Base-by-base conservation (phyloP, 2,888 invertebrate species). In the Pantelozetes paolii region DNA sequence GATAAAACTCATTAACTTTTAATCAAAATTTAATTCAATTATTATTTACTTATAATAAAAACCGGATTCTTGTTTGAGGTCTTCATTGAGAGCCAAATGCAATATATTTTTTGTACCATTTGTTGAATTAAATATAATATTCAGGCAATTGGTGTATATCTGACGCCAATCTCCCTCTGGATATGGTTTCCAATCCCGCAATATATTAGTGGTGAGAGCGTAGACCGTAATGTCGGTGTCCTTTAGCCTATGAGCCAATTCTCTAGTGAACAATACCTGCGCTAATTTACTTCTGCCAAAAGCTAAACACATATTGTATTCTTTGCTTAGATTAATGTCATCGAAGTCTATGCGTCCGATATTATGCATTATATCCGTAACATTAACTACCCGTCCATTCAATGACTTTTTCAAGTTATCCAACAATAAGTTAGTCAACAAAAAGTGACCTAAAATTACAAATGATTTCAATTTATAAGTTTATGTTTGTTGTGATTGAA, bases 21-120 rank as follows among this genome's bases (percentile, higher is more conserved):
- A n/a, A n/a, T n/a, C n/a, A n/a, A n/a, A n/a, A n/a, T n/a, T n/a
- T n/a, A n/a, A n/a, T n/a, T n/a, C 36, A 36, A 8, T 36, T 5
- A 8, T 36, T 36, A 8, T 9, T 8, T 36, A 76, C 75, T 71
- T 73, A 57, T 77, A 82, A 72, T 79, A 79, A 74, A 79, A 79
- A 18, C 83, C 83, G 15, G 81, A 78, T 36, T 80, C 80, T 28
- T 79, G 78, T 20, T 80, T 80, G 69, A 82, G 75, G 54, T 81
- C 80, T 40, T 81, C 81, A 1, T 82, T 91, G 91, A 0, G 91
- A 90, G 6, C 84, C 84, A 77, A 82, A 82, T 18, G 79, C 79
- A 0, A 82, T 75, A 23, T n/a, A n/a, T n/a, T n/a, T n/a, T 23
- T 8, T 3, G 54, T 15, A 2, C 6, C 15, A 9, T 45, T 45